These are phyloP conservation scores for Emys orbicularis DNA, from an alignment of 2,797 vertebrate genomes.

Conservation along the genomic window DNA sequence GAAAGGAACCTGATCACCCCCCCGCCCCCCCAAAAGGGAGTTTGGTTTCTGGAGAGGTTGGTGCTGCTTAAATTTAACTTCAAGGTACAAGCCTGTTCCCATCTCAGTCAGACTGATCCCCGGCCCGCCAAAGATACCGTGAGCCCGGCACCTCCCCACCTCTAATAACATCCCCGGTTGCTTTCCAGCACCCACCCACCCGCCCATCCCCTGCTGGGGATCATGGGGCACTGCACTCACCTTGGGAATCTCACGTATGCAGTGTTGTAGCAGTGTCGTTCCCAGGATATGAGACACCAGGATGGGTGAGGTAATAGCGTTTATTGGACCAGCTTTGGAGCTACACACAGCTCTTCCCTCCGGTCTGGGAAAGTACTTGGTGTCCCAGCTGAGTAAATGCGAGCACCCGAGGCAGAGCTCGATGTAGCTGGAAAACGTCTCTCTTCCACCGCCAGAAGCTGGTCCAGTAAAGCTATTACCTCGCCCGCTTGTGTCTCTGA, in stretches of 20 bases:
- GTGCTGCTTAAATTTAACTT: not conserved
- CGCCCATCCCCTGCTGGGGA: not conserved
- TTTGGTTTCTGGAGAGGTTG: conserved; percentile 21
- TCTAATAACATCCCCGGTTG: not conserved
- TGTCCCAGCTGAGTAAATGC: not conserved
- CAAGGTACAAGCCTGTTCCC: not conserved
- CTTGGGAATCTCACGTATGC: not conserved
- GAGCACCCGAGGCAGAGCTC: not conserved
- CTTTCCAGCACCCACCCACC: not conserved
- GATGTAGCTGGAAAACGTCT: not conserved
- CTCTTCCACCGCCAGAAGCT: not conserved
- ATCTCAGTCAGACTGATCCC: not conserved
- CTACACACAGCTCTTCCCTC: not conserved
- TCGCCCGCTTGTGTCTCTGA: not conserved
- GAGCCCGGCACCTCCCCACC: too few species aligned
- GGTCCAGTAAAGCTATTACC: not conserved
- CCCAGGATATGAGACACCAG: not conserved
- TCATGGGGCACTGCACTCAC: too few species aligned
- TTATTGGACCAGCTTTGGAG: not conserved
- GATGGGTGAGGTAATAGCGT: not conserved
- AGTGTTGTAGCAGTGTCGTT: rapidly evolving
- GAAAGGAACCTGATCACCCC: not conserved
- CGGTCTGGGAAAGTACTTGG: not conserved
- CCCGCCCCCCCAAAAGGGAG: not conserved
- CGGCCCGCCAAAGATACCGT: not conserved